These are phyloP conservation scores for Forbesichthys agassizii DNA, from an alignment of 2,113 vertebrate genomes.

Conservation along the genomic window DNA sequence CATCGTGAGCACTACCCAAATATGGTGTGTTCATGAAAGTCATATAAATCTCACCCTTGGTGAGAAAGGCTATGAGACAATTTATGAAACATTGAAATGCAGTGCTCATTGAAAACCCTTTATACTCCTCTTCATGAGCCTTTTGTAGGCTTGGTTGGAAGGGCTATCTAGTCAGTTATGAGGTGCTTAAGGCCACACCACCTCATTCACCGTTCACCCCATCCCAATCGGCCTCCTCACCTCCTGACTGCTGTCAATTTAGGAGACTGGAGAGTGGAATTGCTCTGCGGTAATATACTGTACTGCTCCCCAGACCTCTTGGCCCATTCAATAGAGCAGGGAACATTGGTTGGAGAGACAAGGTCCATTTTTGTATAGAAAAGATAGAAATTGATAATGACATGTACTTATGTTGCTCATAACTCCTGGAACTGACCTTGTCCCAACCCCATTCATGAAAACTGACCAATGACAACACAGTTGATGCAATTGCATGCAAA, in stretches of 20 bases:
- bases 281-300: slow-evolving; percentile 48
- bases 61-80: slow-evolving; percentile 17
- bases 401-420: slow-evolving; percentile 21
- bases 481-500: slow-evolving; percentile 36
- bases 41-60: background rate
- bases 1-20: slow-evolving; percentile 17
- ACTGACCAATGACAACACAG: slow-evolving; percentile 29
- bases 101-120: slow-evolving; percentile 13
- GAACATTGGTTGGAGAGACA: slow-evolving; percentile 10
- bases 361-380: slow-evolving; percentile 23
- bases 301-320: slow-evolving; percentile 30
- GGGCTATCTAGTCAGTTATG: slow-evolving; percentile 18
- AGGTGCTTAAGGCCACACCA: slow-evolving; percentile 24
- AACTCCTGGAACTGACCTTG: slow-evolving; percentile 4
- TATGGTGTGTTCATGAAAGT: slow-evolving; percentile 23
- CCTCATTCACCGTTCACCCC: slow-evolving; percentile 28
- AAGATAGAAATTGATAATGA: slow-evolving; percentile 32
- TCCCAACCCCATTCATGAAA: slow-evolving; percentile 2
- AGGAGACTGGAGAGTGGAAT: slow-evolving; percentile 38
- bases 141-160: background rate
- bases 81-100: slow-evolving; percentile 1
- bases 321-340: slow-evolving; percentile 18
- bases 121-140: slow-evolving; percentile 7
- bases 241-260: slow-evolving; percentile 58
- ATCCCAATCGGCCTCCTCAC: slow-evolving; percentile 40